A percentile compares a stretch with the other conserved stretches of the same genome.
Evolutionary conservation across 2,113 vertebrate species (phyloP).

Genomic region (Xiphophorus hellerii): DNA sequence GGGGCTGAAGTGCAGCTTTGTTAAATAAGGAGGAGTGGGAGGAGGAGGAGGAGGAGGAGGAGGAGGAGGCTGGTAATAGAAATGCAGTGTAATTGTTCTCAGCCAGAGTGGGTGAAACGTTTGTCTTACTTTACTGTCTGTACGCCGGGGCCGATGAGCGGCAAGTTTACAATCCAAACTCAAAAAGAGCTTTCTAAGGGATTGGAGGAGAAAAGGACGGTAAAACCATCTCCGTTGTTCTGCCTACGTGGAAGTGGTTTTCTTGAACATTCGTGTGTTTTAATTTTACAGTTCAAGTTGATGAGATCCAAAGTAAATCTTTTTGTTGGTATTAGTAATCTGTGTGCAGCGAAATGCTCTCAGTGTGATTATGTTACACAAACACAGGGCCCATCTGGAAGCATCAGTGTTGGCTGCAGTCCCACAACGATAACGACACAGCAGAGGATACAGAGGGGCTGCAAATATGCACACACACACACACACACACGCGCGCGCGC

Average conservation of each 20-base stretch:
- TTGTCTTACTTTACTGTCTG: constrained; percentile 63
- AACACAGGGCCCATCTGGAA: constrained; percentile 57
- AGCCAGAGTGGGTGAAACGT: constrained; percentile 66
- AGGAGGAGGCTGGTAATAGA: constrained; percentile 67
- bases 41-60: constrained; percentile 42
- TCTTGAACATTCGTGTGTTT: background rate
- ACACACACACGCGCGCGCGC: constrained; percentile 2
- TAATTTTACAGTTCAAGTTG: background rate
- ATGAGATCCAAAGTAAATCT: background rate
- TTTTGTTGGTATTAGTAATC: background rate
- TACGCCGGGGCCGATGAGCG: constrained; percentile 30
- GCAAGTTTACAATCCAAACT: constrained; percentile 43
- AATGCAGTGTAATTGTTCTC: constrained; percentile 70
- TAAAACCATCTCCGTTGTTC: background rate
- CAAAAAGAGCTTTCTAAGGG: constrained; percentile 30
- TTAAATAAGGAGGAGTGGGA: constrained; percentile 61
- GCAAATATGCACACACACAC: constrained; percentile 17
- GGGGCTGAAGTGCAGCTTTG: constrained; percentile 71
- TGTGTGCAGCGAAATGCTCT: constrained; percentile 38
- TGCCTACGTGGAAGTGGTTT: background rate
- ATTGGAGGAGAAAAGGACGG: background rate
- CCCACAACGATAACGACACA: constrained; percentile 55
- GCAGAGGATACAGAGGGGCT: constrained; percentile 59
- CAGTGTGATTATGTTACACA: constrained; percentile 46
- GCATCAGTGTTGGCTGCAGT: constrained; percentile 56